Evolutionary conservation across 1,140 invertebrate species (phyloP), one percentile per base, ranked within the genome.

Genomic region (Whitmania pigra): DNA sequence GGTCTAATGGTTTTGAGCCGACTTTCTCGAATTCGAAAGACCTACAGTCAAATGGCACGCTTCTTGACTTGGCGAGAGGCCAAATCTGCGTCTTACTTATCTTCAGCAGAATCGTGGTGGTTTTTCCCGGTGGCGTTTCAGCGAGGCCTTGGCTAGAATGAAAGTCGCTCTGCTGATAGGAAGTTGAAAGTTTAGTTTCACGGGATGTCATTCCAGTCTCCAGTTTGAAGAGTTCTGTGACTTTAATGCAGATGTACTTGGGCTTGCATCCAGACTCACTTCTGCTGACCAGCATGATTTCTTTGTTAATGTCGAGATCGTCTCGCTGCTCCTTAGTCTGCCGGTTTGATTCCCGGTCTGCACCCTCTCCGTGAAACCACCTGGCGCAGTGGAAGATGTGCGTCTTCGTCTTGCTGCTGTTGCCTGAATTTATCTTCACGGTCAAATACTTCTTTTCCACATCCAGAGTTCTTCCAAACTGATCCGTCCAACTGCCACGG

Each of bases 321-420:
- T 49, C 43, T 11, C 43, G 43, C 0, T 49, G 43, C 9, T 49
- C 43, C 13, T n/a, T 20, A 13, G 67, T 9, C 67, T 71, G 69
- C 57, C 31, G 55, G 67, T 27, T 36, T 25, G 53, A 22, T 20
- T 49, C 60, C 31, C 31, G 31, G 13, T 29, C n/a, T 27, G 72
- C 7, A 18, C 20, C 13, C 20, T 72, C 25, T 49, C 43, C 15
- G 43, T 49, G 43, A 15, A 49, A 17, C 73, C 73, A 73, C n/a
- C 66, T 29, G 69, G 71, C 66, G 73, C 73, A 73, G 73, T 71
- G 69, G 55, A 71, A 70, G 29, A 25, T 71, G 43, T 69, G 43
- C 0, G 43, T n/a, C n/a, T 53, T 22, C 25, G 43, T 0, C 3
- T 54, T 53, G 40, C 66, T 31, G 69, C 15, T 22, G 43, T 49